Evolutionary conservation across 1,140 invertebrate genomes (phyloP).

Genomic region (Hyposmocoma kahamanoa): DNA sequence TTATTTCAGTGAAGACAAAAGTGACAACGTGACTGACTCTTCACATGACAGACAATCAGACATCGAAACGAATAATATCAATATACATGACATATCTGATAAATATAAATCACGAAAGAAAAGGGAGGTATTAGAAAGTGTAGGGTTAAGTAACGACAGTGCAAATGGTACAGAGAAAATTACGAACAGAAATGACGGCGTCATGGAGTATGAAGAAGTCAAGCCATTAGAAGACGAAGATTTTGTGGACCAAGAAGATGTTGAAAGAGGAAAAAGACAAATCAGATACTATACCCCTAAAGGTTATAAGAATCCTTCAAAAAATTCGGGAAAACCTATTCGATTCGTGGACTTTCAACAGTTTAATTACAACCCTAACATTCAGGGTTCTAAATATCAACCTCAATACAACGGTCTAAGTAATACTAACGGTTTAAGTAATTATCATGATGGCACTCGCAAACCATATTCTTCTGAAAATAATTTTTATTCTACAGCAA

Average conservation of each 20-base stretch:
- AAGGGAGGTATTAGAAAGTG: conserved; percentile 29
- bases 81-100: conserved; percentile 28
- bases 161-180: conserved; percentile 25
- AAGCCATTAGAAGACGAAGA: conserved; percentile 32
- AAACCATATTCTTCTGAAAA: conserved; percentile 24
- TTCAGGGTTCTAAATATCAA: conserved; percentile 36
- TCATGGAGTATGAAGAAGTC: conserved; percentile 49
- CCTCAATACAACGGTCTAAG: conserved; percentile 20
- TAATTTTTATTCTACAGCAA: conserved; percentile 35
- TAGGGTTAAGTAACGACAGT: conserved; percentile 14
- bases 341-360: conserved; percentile 38
- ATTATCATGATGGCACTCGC: conserved; percentile 24
- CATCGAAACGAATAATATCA: conserved; percentile 46
- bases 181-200: conserved; percentile 42
- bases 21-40: conserved; percentile 49
- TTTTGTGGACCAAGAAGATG: conserved; percentile 33
- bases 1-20: conserved; percentile 59
- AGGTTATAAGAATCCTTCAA: conserved; percentile 35
- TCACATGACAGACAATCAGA: conserved; percentile 47
- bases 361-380: conserved; percentile 38
- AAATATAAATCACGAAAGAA: conserved; percentile 41
- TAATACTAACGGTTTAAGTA: conserved; percentile 23
- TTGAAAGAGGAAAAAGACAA: conserved; percentile 68
- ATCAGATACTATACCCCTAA: conserved; percentile 58
- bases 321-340: conserved; percentile 36